Evolutionary conservation across 2,113 vertebrate species (phyloP).

Genomic region (Bufo gargarizans): DNA sequence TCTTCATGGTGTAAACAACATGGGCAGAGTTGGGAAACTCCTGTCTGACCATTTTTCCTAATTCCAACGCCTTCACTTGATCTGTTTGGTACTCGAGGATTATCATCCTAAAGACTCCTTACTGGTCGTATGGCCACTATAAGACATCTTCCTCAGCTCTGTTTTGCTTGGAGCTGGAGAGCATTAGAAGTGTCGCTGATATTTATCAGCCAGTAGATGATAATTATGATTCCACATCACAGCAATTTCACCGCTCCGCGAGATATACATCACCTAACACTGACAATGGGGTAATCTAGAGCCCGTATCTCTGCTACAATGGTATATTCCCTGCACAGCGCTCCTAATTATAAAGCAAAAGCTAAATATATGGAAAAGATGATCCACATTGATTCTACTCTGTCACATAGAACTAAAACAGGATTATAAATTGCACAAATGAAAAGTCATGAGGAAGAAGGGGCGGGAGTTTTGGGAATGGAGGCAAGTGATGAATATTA

Average conservation of each 20-base stretch:
- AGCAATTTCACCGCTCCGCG: not conserved
- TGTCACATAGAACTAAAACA: not conserved
- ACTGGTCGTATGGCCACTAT: not conserved
- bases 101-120: not conserved
- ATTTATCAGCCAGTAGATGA: constrained; percentile 3
- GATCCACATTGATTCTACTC: not conserved
- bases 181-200: not conserved
- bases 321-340: not conserved
- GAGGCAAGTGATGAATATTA: not conserved
- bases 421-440: not conserved
- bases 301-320: not conserved
- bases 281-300: constrained; percentile 1
- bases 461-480: not conserved
- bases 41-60: no score
- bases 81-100: no score
- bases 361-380: not conserved
- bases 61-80: no score
- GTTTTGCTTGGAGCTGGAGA: not conserved
- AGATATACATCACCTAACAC: constrained; percentile 3
- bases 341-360: not conserved
- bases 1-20: no score
- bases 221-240: not conserved
- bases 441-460: not conserved
- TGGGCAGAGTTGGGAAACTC: no score
- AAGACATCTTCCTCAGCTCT: no score